Conservation (phyloP, 2,888 invertebrate species). For the Blera fallax region DNA sequence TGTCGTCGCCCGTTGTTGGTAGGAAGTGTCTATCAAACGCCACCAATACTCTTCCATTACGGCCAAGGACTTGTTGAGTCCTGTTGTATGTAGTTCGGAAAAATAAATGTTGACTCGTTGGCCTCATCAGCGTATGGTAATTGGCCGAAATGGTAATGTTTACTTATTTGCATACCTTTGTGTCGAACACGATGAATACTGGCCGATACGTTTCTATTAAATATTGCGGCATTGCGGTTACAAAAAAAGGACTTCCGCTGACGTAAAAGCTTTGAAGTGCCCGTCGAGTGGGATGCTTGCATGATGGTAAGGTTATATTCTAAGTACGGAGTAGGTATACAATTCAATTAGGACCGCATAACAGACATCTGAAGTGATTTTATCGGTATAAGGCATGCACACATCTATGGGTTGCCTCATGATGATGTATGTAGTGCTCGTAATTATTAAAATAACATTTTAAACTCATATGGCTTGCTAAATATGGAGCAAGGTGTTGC, state of each 20-base stretch:
- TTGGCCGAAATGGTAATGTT: slow-evolving; percentile 70
- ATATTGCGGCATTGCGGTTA: slow-evolving; percentile 21
- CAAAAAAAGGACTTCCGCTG: slow-evolving; percentile 21
- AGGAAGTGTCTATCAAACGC: not conserved
- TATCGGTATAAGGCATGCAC: not conserved
- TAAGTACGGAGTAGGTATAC: slow-evolving; percentile 15
- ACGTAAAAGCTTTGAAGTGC: slow-evolving; percentile 17
- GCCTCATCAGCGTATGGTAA: slow-evolving; percentile 63
- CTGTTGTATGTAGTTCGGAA: slow-evolving; percentile 44
- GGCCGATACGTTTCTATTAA: slow-evolving; percentile 20
- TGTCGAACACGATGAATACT: slow-evolving; percentile 34
- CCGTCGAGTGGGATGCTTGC: slow-evolving; percentile 11
- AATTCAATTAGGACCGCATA: slow-evolving; percentile 41
- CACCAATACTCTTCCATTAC: slow-evolving; percentile 22
- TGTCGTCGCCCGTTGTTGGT: not conserved
- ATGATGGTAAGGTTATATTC: slow-evolving; percentile 9
- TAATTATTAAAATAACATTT: not conserved
- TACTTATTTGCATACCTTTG: slow-evolving; percentile 72
- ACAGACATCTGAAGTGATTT: slow-evolving; percentile 3
- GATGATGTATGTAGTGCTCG: not conserved
- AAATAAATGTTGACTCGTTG: slow-evolving; percentile 63
- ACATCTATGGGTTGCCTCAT: not conserved
- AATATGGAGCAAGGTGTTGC: not conserved
- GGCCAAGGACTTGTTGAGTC: slow-evolving; percentile 59
- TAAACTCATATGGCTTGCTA: not conserved